Evolutionary conservation across 2,113 vertebrate species (phyloP).

Genomic region (Tonatia bakeri): DNA sequence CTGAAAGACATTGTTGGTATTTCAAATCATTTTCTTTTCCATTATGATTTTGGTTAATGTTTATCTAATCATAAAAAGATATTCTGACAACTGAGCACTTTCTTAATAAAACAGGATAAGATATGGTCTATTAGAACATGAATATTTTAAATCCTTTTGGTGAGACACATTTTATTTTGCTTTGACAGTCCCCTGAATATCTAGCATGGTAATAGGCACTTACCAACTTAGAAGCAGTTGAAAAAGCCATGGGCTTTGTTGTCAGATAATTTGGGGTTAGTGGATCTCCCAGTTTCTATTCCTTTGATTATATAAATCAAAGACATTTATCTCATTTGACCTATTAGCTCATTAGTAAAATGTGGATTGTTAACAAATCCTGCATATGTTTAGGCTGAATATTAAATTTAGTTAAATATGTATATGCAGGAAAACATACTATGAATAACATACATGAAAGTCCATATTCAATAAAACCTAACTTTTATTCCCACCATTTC

Average conservation of each 20-base stretch:
- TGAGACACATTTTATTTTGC: background rate
- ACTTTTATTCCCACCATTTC: background rate
- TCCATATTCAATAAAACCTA: background rate
- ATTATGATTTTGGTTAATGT: background rate
- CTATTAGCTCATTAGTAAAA: background rate
- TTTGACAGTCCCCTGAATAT: background rate
- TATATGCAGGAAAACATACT: background rate
- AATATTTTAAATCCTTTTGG: background rate
- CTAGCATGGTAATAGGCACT: background rate
- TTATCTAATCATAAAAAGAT: background rate
- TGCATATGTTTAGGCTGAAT: background rate
- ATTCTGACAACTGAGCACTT: background rate
- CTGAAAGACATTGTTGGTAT: background rate
- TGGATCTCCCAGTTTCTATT: background rate
- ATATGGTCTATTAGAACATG: background rate
- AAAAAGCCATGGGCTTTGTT: background rate
- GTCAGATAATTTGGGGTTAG: background rate
- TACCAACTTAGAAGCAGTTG: background rate
- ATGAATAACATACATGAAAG: background rate
- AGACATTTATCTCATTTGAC: background rate
- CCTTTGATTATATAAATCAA: background rate
- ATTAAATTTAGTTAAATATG: background rate
- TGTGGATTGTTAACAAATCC: background rate
- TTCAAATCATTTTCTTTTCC: constrained; percentile 12
- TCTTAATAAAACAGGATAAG: background rate